Base-by-base conservation (phyloP, 2,888 invertebrate genomes). In the Tiliacea aurago region DNA sequence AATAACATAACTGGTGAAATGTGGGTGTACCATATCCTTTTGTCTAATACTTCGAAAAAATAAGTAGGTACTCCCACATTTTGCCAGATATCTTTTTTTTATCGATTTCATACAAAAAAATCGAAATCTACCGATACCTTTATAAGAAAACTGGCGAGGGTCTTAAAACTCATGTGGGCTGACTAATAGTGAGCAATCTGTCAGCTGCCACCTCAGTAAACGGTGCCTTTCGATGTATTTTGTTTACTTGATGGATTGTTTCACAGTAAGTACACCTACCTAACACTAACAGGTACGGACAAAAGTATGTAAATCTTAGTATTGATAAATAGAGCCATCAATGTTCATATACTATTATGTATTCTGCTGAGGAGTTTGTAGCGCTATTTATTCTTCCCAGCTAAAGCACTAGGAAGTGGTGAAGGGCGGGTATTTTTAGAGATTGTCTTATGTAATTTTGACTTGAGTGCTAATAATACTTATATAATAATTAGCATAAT, bases 231-330 rank as follows among this genome's bases (percentile, higher is more conserved):
- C 58, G 4, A 53, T 47, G 15, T 70, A 37, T 64, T 79, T 61
- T 73, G 51, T 62, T 33, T 73, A 28, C 56, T 73, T 80, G 65
- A 80, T 66, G 73, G 80, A 80, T 77, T 63, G 65, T 51, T 73
- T 37, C 23, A 18, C 23, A 66, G 28, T 33, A 49, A 56, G 73
- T 55, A 45, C 37, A 56, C 23, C 56, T 33, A 73, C 55, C 80
- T 4, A 13, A 70, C n/a, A n/a, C n/a, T n/a, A n/a, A 13, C 13
- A 13, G 11, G n/a, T 6, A 41, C 20, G 2, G n/a, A 18, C 9
- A 43, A 23, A 68, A 64, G 23, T 23, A 10, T 41, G n/a, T 33
- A 15, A 15, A n/a, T 18, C 0, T 13, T 6, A 18, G 64, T 33
- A n/a, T n/a, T 7, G n/a, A 49, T 49, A 33, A 49, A 11, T 37